phyloP scores from a whole-genome alignment of 2,888 invertebrate species.

The Latrodectus elegans region DNA sequence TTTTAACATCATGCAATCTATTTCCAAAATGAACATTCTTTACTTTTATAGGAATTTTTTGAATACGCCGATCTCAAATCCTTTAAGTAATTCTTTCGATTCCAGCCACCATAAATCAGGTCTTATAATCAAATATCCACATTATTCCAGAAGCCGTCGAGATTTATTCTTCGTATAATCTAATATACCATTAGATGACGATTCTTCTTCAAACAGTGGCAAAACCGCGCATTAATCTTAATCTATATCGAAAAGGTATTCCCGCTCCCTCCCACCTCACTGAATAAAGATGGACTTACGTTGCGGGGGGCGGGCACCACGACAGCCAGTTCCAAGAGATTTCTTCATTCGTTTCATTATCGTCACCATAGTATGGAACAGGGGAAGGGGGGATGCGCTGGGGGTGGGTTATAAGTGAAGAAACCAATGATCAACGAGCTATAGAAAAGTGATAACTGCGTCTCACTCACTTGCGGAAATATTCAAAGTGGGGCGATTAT shows the following conservation, averaged over 20 bases:
- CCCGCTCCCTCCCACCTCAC: background rate
- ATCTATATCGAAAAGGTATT: constrained; percentile 43
- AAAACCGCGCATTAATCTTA: constrained; percentile 37
- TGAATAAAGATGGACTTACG: constrained; percentile 10
- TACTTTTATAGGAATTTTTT: background rate
- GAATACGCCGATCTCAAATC: background rate
- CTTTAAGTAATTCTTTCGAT: background rate
- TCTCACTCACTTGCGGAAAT: constrained; percentile 69
- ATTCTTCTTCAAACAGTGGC: constrained; percentile 56
- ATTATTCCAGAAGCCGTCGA: background rate
- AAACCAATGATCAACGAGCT: constrained; percentile 64
- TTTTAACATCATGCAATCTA: background rate
- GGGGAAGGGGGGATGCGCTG: background rate
- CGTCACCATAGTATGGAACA: constrained; percentile 4
- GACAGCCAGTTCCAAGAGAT: background rate
- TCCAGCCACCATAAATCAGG: background rate
- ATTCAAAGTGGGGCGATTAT: constrained; percentile 69
- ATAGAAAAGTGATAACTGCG: constrained; percentile 68
- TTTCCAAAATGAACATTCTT: background rate
- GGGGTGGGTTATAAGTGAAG: background rate
- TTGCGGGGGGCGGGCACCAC: background rate
- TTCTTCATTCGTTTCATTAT: constrained; percentile 3
- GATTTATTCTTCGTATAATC: constrained; percentile 27
- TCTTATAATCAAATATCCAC: background rate
- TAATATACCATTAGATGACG: constrained; percentile 22